These are phyloP conservation scores for Lochmaea crataegi DNA, from an alignment of 2,888 invertebrate species.

Conservation along the genomic window DNA sequence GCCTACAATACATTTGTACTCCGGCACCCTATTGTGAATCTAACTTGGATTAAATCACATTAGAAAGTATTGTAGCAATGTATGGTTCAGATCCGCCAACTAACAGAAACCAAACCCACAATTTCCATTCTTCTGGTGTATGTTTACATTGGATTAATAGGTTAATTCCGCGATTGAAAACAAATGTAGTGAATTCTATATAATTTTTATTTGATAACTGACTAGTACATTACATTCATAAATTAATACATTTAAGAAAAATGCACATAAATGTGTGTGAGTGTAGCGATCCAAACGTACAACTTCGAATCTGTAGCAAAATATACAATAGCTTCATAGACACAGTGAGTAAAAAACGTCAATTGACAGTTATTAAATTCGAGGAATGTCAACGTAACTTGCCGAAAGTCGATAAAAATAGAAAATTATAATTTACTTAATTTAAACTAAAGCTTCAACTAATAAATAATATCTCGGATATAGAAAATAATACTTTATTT, in stretches of 20 bases:
- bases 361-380: slow-evolving; percentile 34
- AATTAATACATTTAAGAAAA: slow-evolving; percentile 35
- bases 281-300: slow-evolving; percentile 18
- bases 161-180: too few relatives aligned
- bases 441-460: background rate
- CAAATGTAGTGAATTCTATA: slow-evolving; percentile 21
- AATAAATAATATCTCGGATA: slow-evolving; percentile 19
- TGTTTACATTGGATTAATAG: too few relatives aligned
- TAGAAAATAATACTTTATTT: slow-evolving; percentile 37
- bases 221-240: slow-evolving; percentile 46
- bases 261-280: slow-evolving; percentile 27
- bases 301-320: slow-evolving; percentile 35
- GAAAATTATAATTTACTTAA: background rate
- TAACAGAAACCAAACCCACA: too few relatives aligned
- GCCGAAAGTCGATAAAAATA: background rate
- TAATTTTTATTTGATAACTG: slow-evolving; percentile 43
- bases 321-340: slow-evolving; percentile 32
- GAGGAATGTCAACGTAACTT: slow-evolving; percentile 35
- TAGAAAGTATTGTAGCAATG: too few relatives aligned
- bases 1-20: too few relatives aligned
- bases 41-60: too few relatives aligned
- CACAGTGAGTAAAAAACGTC: slow-evolving; percentile 29
- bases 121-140: too few relatives aligned
- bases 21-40: too few relatives aligned
- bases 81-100: too few relatives aligned